These are phyloP conservation scores for Limulus polyphemus DNA, from an alignment of 2,888 invertebrate genomes.

Conservation along the genomic window DNA sequence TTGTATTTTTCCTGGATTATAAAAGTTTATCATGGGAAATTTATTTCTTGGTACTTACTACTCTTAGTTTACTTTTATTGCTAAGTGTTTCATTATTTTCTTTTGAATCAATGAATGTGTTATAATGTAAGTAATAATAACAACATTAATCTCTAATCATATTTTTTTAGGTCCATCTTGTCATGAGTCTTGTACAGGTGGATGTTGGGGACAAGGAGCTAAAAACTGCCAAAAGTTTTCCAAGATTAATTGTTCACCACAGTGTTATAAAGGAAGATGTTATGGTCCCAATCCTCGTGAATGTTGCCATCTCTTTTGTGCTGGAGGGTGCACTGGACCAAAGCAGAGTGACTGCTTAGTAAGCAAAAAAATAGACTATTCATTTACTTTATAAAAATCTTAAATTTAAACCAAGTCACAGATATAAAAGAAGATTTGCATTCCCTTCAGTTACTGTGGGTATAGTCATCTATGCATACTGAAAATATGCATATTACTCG, in stretches of 20 bases:
- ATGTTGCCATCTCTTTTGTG: constrained; percentile 94
- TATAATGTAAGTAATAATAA: too few relatives aligned
- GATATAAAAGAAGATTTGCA: too few relatives aligned
- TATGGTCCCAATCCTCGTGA: constrained; percentile 82
- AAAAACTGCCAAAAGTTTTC: constrained; percentile 90
- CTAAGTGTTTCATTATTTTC: too few relatives aligned
- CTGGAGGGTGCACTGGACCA: constrained; percentile 91
- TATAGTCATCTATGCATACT: too few relatives aligned
- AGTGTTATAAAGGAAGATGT: constrained; percentile 86
- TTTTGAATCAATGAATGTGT: too few relatives aligned
- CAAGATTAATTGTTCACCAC: constrained; percentile 83
- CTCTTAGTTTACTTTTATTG: too few relatives aligned
- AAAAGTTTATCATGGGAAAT: too few relatives aligned
- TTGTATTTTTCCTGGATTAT: too few relatives aligned
- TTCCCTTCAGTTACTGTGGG: too few relatives aligned
- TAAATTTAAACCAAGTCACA: too few relatives aligned
- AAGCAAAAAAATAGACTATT: constrained; percentile 18
- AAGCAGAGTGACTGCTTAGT: constrained; percentile 82
- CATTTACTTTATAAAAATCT: background rate
- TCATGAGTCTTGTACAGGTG: constrained; percentile 53
- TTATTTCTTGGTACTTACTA: too few relatives aligned
- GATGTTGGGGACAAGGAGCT: constrained; percentile 92
- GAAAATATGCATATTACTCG: too few relatives aligned
- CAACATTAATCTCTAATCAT: background rate
- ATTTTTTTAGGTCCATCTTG: constrained; percentile 33